Evolutionary conservation across 2,113 vertebrate species (phyloP).

Genomic region (Chloropsis hardwickii): DNA sequence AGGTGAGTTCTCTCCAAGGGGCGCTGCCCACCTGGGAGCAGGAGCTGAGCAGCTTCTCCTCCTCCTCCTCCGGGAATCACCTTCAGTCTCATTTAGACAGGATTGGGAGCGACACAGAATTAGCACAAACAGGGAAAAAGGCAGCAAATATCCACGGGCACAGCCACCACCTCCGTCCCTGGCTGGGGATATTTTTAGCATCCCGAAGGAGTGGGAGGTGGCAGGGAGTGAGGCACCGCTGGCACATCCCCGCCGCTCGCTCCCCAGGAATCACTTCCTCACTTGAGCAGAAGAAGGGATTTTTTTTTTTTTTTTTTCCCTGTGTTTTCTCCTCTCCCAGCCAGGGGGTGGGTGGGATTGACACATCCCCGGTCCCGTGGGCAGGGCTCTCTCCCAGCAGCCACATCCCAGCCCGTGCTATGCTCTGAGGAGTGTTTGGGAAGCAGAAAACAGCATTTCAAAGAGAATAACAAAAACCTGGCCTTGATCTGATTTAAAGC

Average conservation of each 20-base stretch:
- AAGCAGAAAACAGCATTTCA: not conserved
- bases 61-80: not conserved
- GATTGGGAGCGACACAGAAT: not conserved
- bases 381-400: not conserved
- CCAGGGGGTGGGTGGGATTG: not conserved
- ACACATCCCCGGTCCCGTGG: not conserved
- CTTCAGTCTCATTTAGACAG: not conserved
- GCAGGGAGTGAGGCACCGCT: not conserved
- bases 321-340: not conserved
- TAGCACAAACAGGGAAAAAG: not conserved
- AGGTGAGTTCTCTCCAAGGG: not conserved
- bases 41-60: not conserved
- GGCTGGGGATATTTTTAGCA: not conserved
- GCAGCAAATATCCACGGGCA: not conserved
- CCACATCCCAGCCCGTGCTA: fast-evolving
- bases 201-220: not conserved
- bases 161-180: not conserved
- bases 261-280: not conserved
- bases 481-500: not conserved
- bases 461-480: not conserved
- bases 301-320: not conserved
- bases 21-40: fast-evolving
- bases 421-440: fast-evolving
- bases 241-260: not conserved
- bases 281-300: not conserved